phyloP scores from a whole-genome alignment of 2,113 vertebrate genomes.

The Lycaon pictus region DNA sequence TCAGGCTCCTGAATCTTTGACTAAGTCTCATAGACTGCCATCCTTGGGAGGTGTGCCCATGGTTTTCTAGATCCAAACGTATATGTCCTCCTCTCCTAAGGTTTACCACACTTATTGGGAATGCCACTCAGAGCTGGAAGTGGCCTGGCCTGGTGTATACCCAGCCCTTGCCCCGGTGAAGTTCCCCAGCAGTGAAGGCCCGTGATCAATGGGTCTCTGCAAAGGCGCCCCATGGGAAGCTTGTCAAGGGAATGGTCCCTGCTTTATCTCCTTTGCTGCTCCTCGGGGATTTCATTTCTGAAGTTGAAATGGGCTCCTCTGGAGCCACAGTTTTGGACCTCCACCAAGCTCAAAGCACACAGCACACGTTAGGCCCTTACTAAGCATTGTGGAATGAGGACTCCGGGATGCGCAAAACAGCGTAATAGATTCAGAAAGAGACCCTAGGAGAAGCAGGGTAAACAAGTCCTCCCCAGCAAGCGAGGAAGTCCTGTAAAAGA shows the following conservation, averaged over 20 bases:
- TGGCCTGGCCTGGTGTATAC: neutral
- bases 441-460: neutral
- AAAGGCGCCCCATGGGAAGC: neutral
- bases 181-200: neutral
- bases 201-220: neutral
- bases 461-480: neutral
- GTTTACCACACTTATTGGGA: neutral
- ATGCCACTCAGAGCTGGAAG: neutral
- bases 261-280: neutral
- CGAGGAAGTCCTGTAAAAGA: neutral
- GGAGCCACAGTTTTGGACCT: neutral
- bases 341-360: too few relatives aligned
- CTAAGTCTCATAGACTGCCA: neutral
- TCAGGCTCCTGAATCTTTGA: neutral
- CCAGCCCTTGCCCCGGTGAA: neutral
- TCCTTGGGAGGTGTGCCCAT: neutral
- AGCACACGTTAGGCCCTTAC: neutral
- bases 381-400: neutral
- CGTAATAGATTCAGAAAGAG: neutral
- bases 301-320: neutral
- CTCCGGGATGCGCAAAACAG: neutral
- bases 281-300: neutral
- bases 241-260: fast-evolving
- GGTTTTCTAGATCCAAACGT: neutral
- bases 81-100: neutral